Percentiles rank a stretch among this genome's conserved stretches.
Conservation (phyloP, 2,797 vertebrate genomes). For the Ptychadena robeensis region DNA sequence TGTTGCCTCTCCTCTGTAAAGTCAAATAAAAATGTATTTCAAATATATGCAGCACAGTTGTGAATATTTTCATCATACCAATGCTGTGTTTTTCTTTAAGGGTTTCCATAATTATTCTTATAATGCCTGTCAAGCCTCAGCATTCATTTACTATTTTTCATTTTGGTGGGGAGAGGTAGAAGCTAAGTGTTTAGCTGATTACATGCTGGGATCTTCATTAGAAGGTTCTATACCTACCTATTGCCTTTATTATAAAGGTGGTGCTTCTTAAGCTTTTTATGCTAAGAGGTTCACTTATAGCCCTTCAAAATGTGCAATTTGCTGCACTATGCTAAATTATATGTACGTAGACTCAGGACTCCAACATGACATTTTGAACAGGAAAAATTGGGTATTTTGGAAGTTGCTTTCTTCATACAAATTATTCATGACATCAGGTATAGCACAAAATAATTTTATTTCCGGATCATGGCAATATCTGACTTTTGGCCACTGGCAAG, state of each 20-base stretch:
- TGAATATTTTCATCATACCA: neutral
- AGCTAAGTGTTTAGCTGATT: slow-evolving; percentile 35
- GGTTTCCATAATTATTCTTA: slow-evolving; percentile 17
- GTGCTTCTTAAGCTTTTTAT: slow-evolving; percentile 31
- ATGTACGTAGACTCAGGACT: slow-evolving; percentile 18
- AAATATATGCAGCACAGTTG: neutral
- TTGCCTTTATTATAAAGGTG: slow-evolving; percentile 35
- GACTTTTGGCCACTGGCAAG: neutral
- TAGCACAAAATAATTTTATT: neutral
- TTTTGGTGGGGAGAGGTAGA: slow-evolving; percentile 17
- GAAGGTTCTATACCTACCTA: slow-evolving; percentile 12
- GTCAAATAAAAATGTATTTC: too few species aligned
- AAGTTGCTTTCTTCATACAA: neutral
- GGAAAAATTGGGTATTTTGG: neutral
- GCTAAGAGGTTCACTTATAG: slow-evolving; percentile 24
- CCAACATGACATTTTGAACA: neutral
- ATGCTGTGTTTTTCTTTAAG: neutral
- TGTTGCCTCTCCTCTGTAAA: too few species aligned
- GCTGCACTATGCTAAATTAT: neutral
- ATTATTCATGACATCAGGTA: neutral
- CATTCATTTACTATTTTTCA: neutral
- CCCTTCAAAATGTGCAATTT: neutral
- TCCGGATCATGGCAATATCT: neutral
- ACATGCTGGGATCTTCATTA: slow-evolving; percentile 41
- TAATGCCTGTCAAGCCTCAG: slow-evolving; percentile 29